Percentiles rank a stretch among this genome's conserved stretches.
Conservation (phyloP, 2,888 invertebrate species). For the Dryocosmus kuriphilus region DNA sequence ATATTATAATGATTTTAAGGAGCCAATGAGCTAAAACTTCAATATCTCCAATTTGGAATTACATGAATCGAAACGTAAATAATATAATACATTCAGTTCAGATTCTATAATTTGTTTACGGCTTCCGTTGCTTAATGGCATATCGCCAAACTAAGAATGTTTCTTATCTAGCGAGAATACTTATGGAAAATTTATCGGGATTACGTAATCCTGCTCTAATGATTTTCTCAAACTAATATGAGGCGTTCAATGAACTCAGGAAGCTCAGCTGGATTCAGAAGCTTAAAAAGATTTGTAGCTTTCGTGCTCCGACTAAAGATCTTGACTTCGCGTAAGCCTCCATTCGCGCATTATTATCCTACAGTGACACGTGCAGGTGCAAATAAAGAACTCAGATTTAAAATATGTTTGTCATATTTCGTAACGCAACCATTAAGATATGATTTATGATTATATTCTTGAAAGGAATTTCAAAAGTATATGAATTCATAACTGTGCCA, state of each 20-base stretch:
- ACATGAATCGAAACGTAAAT: not conserved
- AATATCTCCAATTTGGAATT: not conserved
- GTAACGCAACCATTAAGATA: not conserved
- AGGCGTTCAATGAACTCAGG: not conserved
- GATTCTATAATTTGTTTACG: not conserved
- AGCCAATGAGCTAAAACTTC: not conserved
- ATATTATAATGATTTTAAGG: not conserved
- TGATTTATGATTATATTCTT: not conserved
- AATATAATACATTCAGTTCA: not conserved
- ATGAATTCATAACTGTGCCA: no score
- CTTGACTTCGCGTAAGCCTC: not conserved
- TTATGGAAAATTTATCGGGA: not conserved
- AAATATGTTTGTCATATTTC: constrained; percentile 24
- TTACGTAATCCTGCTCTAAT: not conserved
- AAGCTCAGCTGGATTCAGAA: not conserved
- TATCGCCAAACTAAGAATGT: not conserved
- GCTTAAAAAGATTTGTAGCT: constrained; percentile 14
- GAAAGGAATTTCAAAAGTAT: not conserved
- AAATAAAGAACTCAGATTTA: constrained; percentile 11
- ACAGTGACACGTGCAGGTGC: not conserved
- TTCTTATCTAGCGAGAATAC: not conserved
- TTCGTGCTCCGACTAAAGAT: not conserved
- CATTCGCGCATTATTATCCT: not conserved
- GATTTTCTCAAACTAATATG: not conserved
- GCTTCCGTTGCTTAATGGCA: not conserved